These are phyloP conservation scores for Cephus rjabovi DNA, from an alignment of 2,888 invertebrate genomes.

Conservation along the genomic window DNA sequence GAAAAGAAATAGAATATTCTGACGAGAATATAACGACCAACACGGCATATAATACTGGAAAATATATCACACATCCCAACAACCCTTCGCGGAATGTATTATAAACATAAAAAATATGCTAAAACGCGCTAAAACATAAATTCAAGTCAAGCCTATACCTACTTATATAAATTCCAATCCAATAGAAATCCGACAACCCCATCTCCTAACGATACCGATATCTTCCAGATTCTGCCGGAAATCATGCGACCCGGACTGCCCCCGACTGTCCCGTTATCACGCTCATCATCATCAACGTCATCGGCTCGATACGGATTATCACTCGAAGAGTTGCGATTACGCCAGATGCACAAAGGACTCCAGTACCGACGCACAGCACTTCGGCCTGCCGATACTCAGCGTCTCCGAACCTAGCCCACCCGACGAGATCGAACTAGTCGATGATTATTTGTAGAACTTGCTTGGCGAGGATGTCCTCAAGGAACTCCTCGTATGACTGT, in stretches of 20 bases:
- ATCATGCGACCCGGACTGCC: constrained; percentile 52
- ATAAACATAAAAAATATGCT: no score
- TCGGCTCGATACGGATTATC: constrained; percentile 68
- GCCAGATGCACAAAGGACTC: constrained; percentile 45
- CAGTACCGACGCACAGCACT: constrained; percentile 69
- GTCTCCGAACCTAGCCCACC: constrained; percentile 85
- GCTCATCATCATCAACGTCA: constrained; percentile 65
- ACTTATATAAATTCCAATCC: no score
- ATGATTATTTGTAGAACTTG: constrained; percentile 73
- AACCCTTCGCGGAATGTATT: no score
- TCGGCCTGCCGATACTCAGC: constrained; percentile 81
- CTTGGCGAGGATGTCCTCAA: constrained; percentile 63
- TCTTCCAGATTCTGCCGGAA: constrained; percentile 51
- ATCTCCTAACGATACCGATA: no score
- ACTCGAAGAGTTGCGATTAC: constrained; percentile 69
- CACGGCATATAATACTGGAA: no score
- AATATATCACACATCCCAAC: no score
- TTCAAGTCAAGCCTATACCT: no score
- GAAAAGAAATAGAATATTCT: no score
- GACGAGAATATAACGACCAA: no score
- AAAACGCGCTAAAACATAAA: no score
- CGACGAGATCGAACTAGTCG: constrained; percentile 74
- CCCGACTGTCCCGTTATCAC: constrained; percentile 32
- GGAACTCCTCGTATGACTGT: constrained; percentile 60
- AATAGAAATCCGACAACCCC: no score